Evolutionary conservation across 2,888 invertebrate species (phyloP).

Genomic region (Mystacides longicornis): DNA sequence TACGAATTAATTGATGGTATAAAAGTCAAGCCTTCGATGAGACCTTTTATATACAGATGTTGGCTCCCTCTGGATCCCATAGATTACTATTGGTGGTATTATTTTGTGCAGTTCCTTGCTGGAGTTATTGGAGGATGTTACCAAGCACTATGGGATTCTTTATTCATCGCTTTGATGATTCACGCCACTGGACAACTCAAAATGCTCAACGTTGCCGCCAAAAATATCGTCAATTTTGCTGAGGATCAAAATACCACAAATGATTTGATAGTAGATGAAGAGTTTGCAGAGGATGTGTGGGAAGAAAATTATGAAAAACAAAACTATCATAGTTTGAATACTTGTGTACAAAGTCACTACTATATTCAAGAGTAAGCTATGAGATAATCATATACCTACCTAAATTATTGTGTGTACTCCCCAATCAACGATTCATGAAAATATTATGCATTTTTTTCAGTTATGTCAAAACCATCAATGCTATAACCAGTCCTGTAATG

Average conservation of each 20-base stretch:
- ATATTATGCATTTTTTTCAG: neutral
- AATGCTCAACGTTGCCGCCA: constrained; percentile 33
- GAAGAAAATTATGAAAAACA: neutral
- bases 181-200: constrained; percentile 41
- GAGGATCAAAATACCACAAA: neutral
- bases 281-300: no score
- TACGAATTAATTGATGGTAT: no score
- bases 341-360: constrained; percentile 21
- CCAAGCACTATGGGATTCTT: constrained; percentile 40
- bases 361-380: constrained; percentile 23
- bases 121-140: constrained; percentile 41
- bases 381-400: no score
- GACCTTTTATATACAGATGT: constrained; percentile 23
- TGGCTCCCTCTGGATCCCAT: constrained; percentile 22
- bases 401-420: neutral
- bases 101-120: constrained; percentile 33
- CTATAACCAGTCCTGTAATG: constrained; percentile 41
- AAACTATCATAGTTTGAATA: constrained; percentile 3
- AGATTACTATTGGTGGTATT: constrained; percentile 19
- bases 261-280: no score
- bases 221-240: neutral
- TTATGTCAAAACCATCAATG: constrained; percentile 32
- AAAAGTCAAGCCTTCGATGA: constrained; percentile 19
- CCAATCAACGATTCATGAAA: neutral
- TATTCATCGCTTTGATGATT: constrained; percentile 38